Percentiles rank a stretch among this genome's conserved stretches.
phyloP scores from a whole-genome alignment of 2,888 invertebrate genomes.

The Hypsopygia costalis region DNA sequence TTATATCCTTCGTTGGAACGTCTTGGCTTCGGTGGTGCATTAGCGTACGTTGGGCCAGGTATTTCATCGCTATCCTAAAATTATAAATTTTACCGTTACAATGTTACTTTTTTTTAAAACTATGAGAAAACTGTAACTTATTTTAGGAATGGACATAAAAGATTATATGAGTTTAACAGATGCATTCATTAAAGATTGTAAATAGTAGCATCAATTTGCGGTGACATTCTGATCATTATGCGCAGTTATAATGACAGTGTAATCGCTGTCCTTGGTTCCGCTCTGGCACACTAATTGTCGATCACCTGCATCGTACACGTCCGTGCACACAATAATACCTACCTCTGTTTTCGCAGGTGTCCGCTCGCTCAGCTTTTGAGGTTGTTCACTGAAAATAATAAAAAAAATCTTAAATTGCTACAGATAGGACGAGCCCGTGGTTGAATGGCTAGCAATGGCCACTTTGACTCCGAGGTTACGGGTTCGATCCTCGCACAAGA shows the following conservation, averaged over 20 bases:
- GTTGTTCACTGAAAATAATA: slow-evolving; percentile 60
- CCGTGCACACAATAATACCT: slow-evolving; percentile 52
- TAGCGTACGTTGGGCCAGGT: slow-evolving; percentile 86
- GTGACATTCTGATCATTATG: slow-evolving; percentile 37
- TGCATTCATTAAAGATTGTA: slow-evolving; percentile 8
- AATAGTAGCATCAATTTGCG: slow-evolving; percentile 33
- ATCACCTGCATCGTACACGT: slow-evolving; percentile 53
- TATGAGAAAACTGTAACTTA: not conserved
- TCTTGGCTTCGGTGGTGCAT: slow-evolving; percentile 93
- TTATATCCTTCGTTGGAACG: slow-evolving; percentile 89
- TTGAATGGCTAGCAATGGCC: too few relatives aligned
- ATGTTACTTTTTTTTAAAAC: not conserved
- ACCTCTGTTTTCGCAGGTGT: slow-evolving; percentile 69
- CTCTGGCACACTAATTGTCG: slow-evolving; percentile 59
- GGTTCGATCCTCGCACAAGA: too few relatives aligned
- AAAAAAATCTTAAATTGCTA: slow-evolving; percentile 16
- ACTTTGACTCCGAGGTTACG: too few relatives aligned
- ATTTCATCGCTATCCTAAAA: slow-evolving; percentile 62
- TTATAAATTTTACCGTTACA: slow-evolving; percentile 10
- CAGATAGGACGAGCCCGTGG: too few relatives aligned
- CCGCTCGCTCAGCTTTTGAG: slow-evolving; percentile 56
- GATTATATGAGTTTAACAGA: not conserved
- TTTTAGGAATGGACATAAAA: not conserved
- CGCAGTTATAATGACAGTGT: slow-evolving; percentile 57
- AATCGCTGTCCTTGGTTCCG: slow-evolving; percentile 72